Base-by-base conservation (phyloP, 2,797 vertebrate species). In the Semaprochilodus insignis region DNA sequence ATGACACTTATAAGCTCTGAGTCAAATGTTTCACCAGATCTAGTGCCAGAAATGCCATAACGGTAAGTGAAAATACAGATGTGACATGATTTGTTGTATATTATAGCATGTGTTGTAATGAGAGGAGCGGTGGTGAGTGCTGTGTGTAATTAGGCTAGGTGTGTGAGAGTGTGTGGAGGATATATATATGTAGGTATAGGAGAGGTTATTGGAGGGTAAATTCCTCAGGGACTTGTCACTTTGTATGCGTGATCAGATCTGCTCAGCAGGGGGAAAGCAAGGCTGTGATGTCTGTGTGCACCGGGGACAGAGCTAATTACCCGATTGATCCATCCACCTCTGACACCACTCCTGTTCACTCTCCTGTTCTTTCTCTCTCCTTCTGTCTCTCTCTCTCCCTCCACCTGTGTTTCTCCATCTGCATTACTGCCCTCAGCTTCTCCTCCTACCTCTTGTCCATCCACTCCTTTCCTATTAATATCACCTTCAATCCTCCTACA, bases 221-320 rank as follows among this genome's bases (percentile, higher is more conserved):
- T 80, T 78, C 88, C 86, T 81, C 80, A 84, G 80, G 85, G 85
- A 86, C 34, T 55, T 86, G 88, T 90, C 85, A 87, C 27, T 88
- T 91, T 85, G 86, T 87, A 89, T 90, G 87, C 90, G 84, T 81
- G 65, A 74, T 65, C 73, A 88, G 87, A 91, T 88, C 85, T 81
- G 82, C 89, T 74, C 91, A 89, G 89, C 87, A 86, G 89, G 88
- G 90, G 90, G 79, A 91, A 92, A 89, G 84, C 86, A 88, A 90
- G 87, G 82, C 85, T 84, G 82, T 88, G 88, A 90, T 91, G 88
- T 92, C 83, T 69, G 17, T 78, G 85, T 84, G 80, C 87, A 86
- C 85, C 76, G 82, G 89, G 88, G 85, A 92, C 91, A 88, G 89
- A 87, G 85, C 87, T 92, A 93, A 94, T 94, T 93, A 93, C 85